A percentile compares a stretch with the other conserved stretches of the same genome.
Conservation (phyloP, 1,140 invertebrate species). For the Drosophila lini region DNA sequence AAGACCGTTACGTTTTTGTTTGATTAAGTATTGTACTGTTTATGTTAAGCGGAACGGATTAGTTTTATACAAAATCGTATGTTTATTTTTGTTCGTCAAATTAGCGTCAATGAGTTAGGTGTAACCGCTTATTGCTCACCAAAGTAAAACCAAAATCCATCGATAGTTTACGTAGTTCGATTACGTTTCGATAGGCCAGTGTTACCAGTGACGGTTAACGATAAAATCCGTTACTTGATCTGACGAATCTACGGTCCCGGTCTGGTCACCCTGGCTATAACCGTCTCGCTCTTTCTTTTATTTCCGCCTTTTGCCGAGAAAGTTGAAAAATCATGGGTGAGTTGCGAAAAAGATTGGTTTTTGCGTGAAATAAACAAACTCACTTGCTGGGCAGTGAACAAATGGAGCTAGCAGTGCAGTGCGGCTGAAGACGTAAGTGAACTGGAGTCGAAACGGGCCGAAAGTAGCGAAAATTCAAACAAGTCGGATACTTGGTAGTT, state of each 20-base stretch:
- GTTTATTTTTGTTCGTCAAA: not conserved
- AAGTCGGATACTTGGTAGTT: constrained; percentile 26
- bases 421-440: constrained; percentile 57
- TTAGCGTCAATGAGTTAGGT: not conserved
- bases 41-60: not conserved
- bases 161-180: not conserved
- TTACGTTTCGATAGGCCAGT: not conserved
- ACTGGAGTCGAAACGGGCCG: constrained; percentile 3
- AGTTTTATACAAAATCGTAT: too few relatives aligned
- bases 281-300: constrained; percentile 61
- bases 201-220: not conserved
- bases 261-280: constrained; percentile 2
- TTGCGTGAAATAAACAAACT: constrained; percentile 58
- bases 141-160: not conserved
- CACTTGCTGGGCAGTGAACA: constrained; percentile 33
- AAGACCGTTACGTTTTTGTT: not conserved
- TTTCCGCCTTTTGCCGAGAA: constrained; percentile 84
- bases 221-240: too few relatives aligned
- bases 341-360: constrained; percentile 69
- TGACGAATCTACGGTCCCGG: not conserved
- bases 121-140: not conserved
- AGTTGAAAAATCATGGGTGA: constrained; percentile 84
- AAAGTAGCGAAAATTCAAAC: constrained; percentile 8
- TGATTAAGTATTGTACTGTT: not conserved
- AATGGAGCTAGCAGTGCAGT: constrained; percentile 42